phyloP scores from a whole-genome alignment of 2,113 vertebrate genomes.

The Calonectris borealis region DNA sequence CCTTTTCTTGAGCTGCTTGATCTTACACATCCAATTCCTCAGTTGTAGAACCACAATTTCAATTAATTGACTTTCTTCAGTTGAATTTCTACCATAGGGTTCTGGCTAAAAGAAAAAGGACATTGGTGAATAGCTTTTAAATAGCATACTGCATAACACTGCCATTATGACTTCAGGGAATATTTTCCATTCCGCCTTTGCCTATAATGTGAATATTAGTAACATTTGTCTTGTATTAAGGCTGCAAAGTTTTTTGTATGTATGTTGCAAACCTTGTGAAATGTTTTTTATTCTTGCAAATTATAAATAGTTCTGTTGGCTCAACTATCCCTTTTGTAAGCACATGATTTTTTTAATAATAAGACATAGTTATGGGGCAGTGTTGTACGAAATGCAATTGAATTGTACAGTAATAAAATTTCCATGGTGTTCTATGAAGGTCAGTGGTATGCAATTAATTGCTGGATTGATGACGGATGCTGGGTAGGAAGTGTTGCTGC shows the following conservation, averaged over 20 bases:
- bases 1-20: background rate
- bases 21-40: background rate
- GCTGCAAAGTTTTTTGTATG: background rate
- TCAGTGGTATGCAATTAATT: constrained; percentile 86
- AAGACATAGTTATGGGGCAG: constrained; percentile 73
- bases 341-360: background rate
- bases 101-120: constrained; percentile 26
- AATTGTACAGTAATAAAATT: constrained; percentile 82
- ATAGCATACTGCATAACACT: constrained; percentile 19
- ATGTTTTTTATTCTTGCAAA: constrained; percentile 17
- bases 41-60: background rate
- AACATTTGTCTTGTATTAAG: constrained; percentile 42
- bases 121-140: constrained; percentile 51
- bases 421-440: constrained; percentile 81
- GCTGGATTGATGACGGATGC: constrained; percentile 71
- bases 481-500: constrained; percentile 80
- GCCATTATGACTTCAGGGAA: constrained; percentile 48
- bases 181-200: constrained; percentile 53
- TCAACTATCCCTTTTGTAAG: constrained; percentile 34
- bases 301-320: constrained; percentile 39
- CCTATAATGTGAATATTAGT: constrained; percentile 17
- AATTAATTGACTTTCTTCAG: constrained; percentile 16
- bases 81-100: constrained; percentile 14
- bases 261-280: constrained; percentile 37
- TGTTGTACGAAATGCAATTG: constrained; percentile 74